Evolutionary conservation across 2,797 vertebrate species (phyloP), one percentile per base, ranked within the genome.

Genomic region (Epinephelus coioides): DNA sequence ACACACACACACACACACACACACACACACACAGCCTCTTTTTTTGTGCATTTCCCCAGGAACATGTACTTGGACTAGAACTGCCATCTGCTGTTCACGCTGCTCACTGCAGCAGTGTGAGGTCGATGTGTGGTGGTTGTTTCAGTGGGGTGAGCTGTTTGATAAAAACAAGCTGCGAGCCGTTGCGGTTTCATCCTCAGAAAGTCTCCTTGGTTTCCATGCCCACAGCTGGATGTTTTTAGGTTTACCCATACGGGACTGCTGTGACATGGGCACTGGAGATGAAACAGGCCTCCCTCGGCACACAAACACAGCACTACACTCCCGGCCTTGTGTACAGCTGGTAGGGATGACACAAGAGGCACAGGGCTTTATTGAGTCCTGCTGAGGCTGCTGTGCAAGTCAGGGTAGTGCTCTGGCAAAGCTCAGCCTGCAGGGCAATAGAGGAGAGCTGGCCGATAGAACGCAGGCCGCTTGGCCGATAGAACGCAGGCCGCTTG

Each of bases 211-310:
- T 82, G 82, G 88, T 93, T 93, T 92, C 85, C 91, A 91, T 82
- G 86, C 73, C 71, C 86, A 83, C 92, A 93, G 92, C 90, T 94
- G 90, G 86, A 89, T 92, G 91, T 90, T 92, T 91, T 90, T 92
- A 90, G 72, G 81, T 81, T 76, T 89, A 83, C 84, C 86, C 85
- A 34, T 85, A 78, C 65, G 11, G 78, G 82, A 69, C 78, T 80
- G 88, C 83, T 85, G 82, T 92, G 90, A 92, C 92, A 90, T 80
- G 92, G 91, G 90, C 91, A 89, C 72, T 82, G 86, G 93, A 94
- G 91, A 93, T 88, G 88, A 93, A 93, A 91, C 93, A 94, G 93
- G 89, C 92, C 92, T 87, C 77, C 80, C 76, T 91, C 87, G 11
- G 86, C 87, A 89, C 86, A 93, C 92, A 94, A 90, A 92, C 86